A percentile compares a stretch with the other conserved stretches of the same genome.
Evolutionary conservation across 2,113 vertebrate species (phyloP).

Genomic region (Rattus norvegicus): GRCr8 NC_086020.1:229989001-229989500

Average conservation of each 20-base stretch:
- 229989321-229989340: background rate
- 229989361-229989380: background rate
- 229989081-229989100: background rate
- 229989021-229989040: background rate
- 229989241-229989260: conserved; percentile 45
- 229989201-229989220: background rate
- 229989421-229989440: background rate
- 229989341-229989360: background rate
- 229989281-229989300: background rate
- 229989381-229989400: background rate
- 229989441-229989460: background rate
- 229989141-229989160: background rate
- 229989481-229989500: background rate
- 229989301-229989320: background rate
- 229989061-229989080: conserved; percentile 20
- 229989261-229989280: conserved; percentile 30
- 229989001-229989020: background rate
- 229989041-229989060: conserved; percentile 14
- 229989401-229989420: background rate
- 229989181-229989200: background rate
- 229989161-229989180: background rate
- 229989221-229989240: background rate
- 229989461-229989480: background rate
- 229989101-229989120: background rate
- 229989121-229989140: background rate